These are phyloP conservation scores for Ylistrum balloti DNA, from an alignment of 1,140 invertebrate species.

Conservation along the genomic window DNA sequence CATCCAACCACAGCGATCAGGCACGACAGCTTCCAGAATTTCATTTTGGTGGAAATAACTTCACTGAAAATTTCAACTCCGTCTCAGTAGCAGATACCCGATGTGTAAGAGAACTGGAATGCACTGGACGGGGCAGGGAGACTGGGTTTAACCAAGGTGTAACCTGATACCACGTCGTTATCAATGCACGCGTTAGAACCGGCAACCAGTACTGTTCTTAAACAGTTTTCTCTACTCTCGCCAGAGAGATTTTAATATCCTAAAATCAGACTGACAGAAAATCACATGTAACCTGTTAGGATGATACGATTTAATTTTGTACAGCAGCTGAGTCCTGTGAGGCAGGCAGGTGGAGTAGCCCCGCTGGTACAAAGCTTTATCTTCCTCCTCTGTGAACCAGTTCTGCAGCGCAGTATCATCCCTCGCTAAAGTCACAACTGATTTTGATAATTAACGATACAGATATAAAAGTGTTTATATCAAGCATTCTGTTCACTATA, in stretches of 20 bases:
- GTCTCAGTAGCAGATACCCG: background rate
- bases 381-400: background rate
- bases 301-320: slow-evolving; percentile 18
- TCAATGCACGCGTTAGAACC: background rate
- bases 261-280: background rate
- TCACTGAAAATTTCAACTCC: background rate
- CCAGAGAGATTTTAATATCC: background rate
- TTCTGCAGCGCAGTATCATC: background rate
- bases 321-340: background rate
- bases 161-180: slow-evolving; percentile 20
- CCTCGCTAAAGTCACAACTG: too few species aligned
- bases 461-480: too few species aligned
- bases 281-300: background rate
- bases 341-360: background rate
- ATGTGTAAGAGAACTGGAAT: slow-evolving; percentile 19
- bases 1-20: background rate
- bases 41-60: background rate
- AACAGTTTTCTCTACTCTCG: background rate
- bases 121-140: background rate
- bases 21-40: background rate
- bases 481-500: too few species aligned
- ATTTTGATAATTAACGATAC: too few species aligned
- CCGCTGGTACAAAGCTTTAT: background rate
- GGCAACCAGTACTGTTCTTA: background rate
- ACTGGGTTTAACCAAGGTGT: background rate